Percentiles rank a stretch among this genome's conserved stretches.
Evolutionary conservation across 2,113 vertebrate genomes (phyloP).

Genomic region (Corvus hawaiiensis): DNA sequence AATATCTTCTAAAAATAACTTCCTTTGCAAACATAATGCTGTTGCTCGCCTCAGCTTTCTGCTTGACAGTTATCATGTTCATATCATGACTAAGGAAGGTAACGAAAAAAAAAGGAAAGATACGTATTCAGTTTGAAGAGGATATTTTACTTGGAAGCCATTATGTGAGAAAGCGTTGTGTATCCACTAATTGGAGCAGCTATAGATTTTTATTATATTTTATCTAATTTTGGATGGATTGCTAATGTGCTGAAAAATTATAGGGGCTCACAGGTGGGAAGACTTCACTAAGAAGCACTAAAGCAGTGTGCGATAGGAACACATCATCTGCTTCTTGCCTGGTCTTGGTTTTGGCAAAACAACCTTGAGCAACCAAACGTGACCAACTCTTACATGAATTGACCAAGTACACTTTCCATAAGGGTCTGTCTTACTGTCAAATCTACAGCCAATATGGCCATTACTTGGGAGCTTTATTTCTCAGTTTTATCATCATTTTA

Average conservation of each 20-base stretch:
- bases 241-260: neutral
- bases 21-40: neutral
- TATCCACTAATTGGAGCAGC: neutral
- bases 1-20: neutral
- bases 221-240: neutral
- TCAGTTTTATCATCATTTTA: neutral
- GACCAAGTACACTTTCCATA: neutral
- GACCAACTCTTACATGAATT: rapidly evolving
- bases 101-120: neutral
- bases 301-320: neutral
- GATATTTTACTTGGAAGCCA: neutral
- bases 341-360: neutral
- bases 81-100: neutral
- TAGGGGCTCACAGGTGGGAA: neutral
- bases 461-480: neutral
- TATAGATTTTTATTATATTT: neutral
- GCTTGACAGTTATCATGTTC: neutral
- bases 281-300: neutral
- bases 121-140: neutral
- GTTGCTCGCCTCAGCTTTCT: neutral
- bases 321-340: neutral
- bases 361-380: neutral
- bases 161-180: neutral
- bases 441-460: rapidly evolving
- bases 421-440: neutral